Percentiles rank a stretch among this genome's conserved stretches.
These are phyloP conservation scores for Morone chrysops DNA, from an alignment of 2,113 vertebrate genomes.

Conservation along the genomic window DNA sequence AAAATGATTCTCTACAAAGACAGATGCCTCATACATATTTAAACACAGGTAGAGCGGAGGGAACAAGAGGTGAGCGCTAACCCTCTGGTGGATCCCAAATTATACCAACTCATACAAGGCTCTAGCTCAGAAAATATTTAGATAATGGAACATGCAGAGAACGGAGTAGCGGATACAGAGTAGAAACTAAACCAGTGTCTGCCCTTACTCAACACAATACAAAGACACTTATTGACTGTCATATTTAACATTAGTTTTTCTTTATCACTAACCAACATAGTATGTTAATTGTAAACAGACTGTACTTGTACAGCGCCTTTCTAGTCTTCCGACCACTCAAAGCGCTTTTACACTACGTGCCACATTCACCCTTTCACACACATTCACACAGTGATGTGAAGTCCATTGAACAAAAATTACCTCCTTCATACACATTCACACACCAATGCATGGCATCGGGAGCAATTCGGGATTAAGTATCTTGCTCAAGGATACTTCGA, in stretches of 20 bases:
- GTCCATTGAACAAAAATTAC: no score
- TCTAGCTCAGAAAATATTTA: conserved; percentile 60
- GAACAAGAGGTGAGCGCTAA: conserved; percentile 53
- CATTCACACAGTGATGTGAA: no score
- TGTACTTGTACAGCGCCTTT: no score
- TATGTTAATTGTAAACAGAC: no score
- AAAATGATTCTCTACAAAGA: conserved; percentile 39
- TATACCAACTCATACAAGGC: conserved; percentile 47
- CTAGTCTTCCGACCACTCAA: no score
- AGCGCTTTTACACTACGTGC: no score
- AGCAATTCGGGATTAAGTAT: no score
- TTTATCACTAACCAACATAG: neutral
- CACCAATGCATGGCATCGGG: no score
- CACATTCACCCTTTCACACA: no score
- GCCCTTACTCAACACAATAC: neutral
- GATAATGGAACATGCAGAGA: conserved; percentile 55
- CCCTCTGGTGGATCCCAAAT: conserved; percentile 55
- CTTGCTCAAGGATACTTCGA: no score
- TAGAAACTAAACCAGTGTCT: neutral
- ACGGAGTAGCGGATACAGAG: conserved; percentile 7
- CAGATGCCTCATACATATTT: conserved; percentile 71
- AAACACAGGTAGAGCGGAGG: conserved; percentile 42
- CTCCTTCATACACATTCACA: no score
- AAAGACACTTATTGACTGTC: neutral
- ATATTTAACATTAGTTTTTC: neutral